These are phyloP conservation scores for Drosophila suboccidentalis DNA, from an alignment of 2,888 invertebrate genomes.

Conservation along the genomic window DNA sequence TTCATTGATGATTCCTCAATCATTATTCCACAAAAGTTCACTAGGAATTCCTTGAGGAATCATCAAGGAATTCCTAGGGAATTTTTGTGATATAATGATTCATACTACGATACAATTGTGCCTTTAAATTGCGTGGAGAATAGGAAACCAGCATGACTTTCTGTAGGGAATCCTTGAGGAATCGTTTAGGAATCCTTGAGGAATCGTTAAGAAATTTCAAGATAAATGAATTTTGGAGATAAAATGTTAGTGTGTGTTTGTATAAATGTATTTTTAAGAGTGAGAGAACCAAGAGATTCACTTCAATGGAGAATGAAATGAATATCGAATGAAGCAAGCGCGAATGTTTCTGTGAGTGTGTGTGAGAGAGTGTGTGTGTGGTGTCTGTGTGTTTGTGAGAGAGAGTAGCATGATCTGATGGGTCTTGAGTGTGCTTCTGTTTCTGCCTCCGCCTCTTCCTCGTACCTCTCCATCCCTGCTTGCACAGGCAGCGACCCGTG, in stretches of 20 bases:
- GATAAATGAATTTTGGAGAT: background rate
- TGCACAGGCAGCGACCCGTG: conserved; percentile 94
- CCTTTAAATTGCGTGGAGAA: too few species aligned
- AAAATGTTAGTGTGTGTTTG: background rate
- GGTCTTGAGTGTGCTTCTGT: background rate
- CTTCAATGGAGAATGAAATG: background rate
- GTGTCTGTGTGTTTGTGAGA: background rate
- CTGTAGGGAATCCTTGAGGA: background rate
- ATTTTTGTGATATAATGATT: background rate
- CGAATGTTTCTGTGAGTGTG: background rate
- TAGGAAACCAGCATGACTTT: background rate
- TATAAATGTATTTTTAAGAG: background rate
- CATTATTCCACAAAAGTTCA: too few species aligned
- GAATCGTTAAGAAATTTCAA: background rate
- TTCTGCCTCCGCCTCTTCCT: background rate
- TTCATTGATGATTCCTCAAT: too few species aligned
- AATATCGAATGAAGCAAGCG: background rate
- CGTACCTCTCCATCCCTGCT: conserved; percentile 92
- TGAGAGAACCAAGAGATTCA: too few species aligned
- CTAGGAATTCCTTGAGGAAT: background rate
- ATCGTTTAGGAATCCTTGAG: background rate
- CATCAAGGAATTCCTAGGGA: background rate
- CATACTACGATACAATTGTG: too few species aligned
- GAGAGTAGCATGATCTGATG: conserved; percentile 13
- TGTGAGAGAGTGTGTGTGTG: background rate